Conservation (phyloP, 2,888 invertebrate genomes). For the Lasioglossum lativentre region DNA sequence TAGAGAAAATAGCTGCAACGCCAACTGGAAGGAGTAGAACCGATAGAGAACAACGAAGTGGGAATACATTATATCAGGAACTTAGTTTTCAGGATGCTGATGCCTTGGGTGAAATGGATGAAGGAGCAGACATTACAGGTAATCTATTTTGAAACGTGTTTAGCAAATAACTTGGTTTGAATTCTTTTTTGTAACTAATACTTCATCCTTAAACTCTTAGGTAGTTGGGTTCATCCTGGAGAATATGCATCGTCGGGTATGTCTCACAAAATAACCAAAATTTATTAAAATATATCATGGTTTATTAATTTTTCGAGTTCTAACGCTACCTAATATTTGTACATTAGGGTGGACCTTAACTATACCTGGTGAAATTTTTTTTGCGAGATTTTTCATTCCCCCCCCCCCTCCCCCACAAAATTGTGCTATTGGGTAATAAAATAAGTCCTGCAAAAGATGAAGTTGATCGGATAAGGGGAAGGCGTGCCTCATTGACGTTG, state of each 20-base stretch:
- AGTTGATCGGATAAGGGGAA: too few species aligned
- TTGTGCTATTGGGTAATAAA: too few species aligned
- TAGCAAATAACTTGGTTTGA: neutral
- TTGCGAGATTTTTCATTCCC: too few species aligned
- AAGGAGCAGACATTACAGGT: slow-evolving; percentile 98
- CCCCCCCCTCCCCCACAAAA: too few species aligned
- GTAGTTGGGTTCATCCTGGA: slow-evolving; percentile 99
- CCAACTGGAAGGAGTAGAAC: slow-evolving; percentile 88
- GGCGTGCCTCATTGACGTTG: too few species aligned
- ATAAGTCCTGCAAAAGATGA: too few species aligned
- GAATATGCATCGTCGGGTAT: slow-evolving; percentile 99
- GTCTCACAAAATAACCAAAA: slow-evolving; percentile 75
- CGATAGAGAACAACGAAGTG: slow-evolving; percentile 94
- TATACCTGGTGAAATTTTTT: too few species aligned
- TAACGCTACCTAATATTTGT: slow-evolving; percentile 32
- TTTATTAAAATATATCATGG: slow-evolving; percentile 54
- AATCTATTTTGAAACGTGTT: slow-evolving; percentile 67
- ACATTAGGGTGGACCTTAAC: too few species aligned
- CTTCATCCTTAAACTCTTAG: slow-evolving; percentile 84
- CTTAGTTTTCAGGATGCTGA: slow-evolving; percentile 96
- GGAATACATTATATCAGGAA: slow-evolving; percentile 96
- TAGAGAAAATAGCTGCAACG: slow-evolving; percentile 84
- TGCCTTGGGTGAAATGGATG: slow-evolving; percentile 93
- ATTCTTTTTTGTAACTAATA: slow-evolving; percentile 47
- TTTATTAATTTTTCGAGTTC: slow-evolving; percentile 54